Evolutionary conservation across 2,113 vertebrate genomes (phyloP), one percentile per base, ranked within the genome.

Genomic region (Hippocampus mohnikei): DNA sequence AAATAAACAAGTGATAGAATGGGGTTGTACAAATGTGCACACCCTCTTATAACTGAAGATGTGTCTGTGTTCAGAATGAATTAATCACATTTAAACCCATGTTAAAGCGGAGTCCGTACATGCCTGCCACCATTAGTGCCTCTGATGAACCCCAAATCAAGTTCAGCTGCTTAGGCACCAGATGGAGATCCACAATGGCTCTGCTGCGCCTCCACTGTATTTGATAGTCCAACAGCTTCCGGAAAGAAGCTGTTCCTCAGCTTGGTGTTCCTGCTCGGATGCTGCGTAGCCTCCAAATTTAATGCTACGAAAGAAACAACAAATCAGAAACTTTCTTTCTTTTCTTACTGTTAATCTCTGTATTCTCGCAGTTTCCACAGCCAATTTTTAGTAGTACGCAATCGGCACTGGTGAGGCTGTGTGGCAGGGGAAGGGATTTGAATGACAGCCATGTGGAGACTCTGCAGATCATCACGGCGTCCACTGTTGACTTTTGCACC

Each of bases 391-490:
- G 74, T 62, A 50, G 62, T 55, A 73, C 73, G 52, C 53, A 76
- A 82, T 72, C 56, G 76, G 60, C 69, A 41, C 55, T 4, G 29
- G 44, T 73, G 70, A 69, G 58, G 56, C 73, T 62, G 62, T 44
- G 67, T 67, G 27, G 61, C 73, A 69, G 44, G 27, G 27, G 41
- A 75, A 76, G 69, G 67, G 72, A 79, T 73, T 76, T 80, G 2
- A 46, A 67, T 81, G 74, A 77, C 40, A 73, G 44, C 71, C 71
- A 78, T 64, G 56, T n/a, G 69, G 67, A 73, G 37, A 46, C 18
- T 66, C 68, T 74, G 55, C 75, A 65, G 66, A 81, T 78, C 78
- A 79, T 59, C 53, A 15, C 66, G 53, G 71, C 58, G 71, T 72
- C 71, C 69, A 46, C 63, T n/a, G 23, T 29, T 70, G 67, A 82